Evolutionary conservation across 2,888 invertebrate species (phyloP), one percentile per base, ranked within the genome.

Genomic region (Caenorhabditis wallacei): DNA sequence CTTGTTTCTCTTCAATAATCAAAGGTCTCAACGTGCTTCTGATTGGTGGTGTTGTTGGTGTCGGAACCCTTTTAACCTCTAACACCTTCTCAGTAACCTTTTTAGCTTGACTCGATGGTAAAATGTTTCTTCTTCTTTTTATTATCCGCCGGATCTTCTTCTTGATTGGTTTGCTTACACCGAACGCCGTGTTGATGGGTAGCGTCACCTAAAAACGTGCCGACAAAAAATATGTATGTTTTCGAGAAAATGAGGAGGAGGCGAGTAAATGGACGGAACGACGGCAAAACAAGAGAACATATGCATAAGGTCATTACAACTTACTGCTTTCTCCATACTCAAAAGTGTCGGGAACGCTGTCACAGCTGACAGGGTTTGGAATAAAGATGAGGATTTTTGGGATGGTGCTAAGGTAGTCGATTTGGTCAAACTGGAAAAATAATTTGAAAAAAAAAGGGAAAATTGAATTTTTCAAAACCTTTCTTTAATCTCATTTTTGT

Each of bases 91-190:
- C 57, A 10, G 72, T 72, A 0, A 76, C 63, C n/a, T 82, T 82
- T 22, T 68, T 71, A 1, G 51, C 54, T 24, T 71, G 43, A 11
- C 61, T 54, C 8, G 63, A 54, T 2, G 82, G 63, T 3, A 68
- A 22, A 53, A 78, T 78, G 30, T 82, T 82, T 22, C 82, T 68
- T 63, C 82, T 30, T 69, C 82, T 18, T n/a, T 82, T 82, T n/a
- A 82, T 82, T 22, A 82, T 82, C 4, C 82, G 13, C 10, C 82
- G 57, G 20, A 82, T 78, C 53, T 82, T 82, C 30, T 74, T 78
- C 18, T 74, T 78, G 22, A 74, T 48, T 54, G 64, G 64, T 46
- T 64, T 72, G 18, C 66, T 66, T 22, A 40, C 75, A 26, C 43
- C 40, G 18, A 26, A 18, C 16, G 1, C 22, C 13, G 48, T 81